Evolutionary conservation across 1,140 invertebrate genomes (phyloP).

Genomic region (Pseudomyrmex concolor): DNA sequence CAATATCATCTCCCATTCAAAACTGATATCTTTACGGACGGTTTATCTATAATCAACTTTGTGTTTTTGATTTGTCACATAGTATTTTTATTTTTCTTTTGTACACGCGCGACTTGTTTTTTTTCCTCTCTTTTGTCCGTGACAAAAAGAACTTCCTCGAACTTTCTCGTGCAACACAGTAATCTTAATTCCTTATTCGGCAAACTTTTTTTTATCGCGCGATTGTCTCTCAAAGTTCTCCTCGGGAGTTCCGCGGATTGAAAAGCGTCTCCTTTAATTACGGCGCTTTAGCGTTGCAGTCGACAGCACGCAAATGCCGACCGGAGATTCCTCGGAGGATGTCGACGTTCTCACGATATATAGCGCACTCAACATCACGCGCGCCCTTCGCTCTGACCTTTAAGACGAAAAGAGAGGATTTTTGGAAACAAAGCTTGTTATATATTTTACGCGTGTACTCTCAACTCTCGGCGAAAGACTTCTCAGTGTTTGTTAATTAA

Average conservation of each 20-base stretch:
- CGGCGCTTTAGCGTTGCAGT: background rate
- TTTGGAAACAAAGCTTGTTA: background rate
- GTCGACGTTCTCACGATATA: background rate
- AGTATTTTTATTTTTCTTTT: background rate
- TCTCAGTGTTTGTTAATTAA: too few relatives aligned
- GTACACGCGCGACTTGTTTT: too few relatives aligned
- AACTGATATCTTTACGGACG: too few relatives aligned
- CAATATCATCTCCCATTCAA: too few relatives aligned
- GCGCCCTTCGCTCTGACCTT: background rate
- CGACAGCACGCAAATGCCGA: slow-evolving; percentile 8
- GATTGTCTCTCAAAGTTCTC: background rate
- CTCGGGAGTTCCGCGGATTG: background rate
- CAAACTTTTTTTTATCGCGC: background rate
- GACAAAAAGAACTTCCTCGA: background rate
- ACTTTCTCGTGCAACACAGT: background rate
- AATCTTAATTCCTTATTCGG: background rate
- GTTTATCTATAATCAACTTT: too few relatives aligned
- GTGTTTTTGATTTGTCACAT: too few relatives aligned
- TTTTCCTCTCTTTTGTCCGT: background rate
- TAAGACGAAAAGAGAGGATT: background rate
- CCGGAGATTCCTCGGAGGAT: background rate
- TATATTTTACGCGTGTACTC: too few relatives aligned
- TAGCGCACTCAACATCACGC: background rate
- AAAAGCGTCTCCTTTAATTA: slow-evolving; percentile 8
- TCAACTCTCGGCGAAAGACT: too few relatives aligned